These are phyloP conservation scores for Scaptomyza polygonia DNA, from an alignment of 2,888 invertebrate species.

Conservation along the genomic window DNA sequence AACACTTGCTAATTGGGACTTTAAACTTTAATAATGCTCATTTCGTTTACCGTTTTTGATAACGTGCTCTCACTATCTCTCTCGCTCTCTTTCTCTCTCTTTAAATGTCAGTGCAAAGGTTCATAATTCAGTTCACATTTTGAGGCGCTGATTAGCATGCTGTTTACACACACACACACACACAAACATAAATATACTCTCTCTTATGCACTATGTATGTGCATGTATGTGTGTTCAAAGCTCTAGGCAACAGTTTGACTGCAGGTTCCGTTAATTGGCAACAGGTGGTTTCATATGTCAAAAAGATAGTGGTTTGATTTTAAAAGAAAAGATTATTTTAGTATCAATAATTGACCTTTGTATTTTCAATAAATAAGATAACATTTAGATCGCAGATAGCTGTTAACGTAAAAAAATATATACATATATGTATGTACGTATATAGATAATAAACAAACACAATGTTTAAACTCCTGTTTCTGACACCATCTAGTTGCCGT, in stretches of 20 bases:
- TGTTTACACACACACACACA: slow-evolving; percentile 1
- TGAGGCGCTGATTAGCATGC: slow-evolving; percentile 42
- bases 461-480: background rate
- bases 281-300: slow-evolving; percentile 8
- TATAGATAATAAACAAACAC: no score
- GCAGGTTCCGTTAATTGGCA: slow-evolving; percentile 12
- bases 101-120: slow-evolving; percentile 42
- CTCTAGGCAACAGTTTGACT: slow-evolving; percentile 3
- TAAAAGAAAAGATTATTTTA: background rate
- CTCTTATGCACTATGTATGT: no score
- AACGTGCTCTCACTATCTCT: slow-evolving; percentile 9
- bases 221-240: background rate
- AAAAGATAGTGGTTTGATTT: background rate
- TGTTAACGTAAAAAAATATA: no score
- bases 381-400: no score
- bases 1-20: slow-evolving; percentile 8
- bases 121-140: slow-evolving; percentile 38
- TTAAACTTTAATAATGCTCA: slow-evolving; percentile 16
- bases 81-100: background rate
- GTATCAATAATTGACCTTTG: background rate
- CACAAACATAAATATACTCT: background rate
- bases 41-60: slow-evolving; percentile 24
- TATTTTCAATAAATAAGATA: no score
- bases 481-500: background rate
- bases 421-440: no score